These are phyloP conservation scores for Chymomyza amoena DNA, from an alignment of 2,888 invertebrate genomes.

Conservation along the genomic window DNA sequence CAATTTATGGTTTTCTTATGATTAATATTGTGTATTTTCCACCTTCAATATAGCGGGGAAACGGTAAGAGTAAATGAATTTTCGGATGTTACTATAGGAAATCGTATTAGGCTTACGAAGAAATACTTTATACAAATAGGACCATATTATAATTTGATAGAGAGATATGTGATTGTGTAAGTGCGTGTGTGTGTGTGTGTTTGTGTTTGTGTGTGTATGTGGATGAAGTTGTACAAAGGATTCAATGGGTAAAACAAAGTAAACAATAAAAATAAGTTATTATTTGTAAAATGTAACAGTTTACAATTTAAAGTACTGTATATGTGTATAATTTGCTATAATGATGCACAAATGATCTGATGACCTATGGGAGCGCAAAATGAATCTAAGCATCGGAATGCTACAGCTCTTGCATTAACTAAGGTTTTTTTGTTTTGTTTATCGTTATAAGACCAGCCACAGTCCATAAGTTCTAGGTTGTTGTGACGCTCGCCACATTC, in stretches of 20 bases:
- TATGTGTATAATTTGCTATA: slow-evolving; percentile 54
- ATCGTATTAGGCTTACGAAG: slow-evolving; percentile 2
- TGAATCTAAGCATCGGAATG: slow-evolving; percentile 27
- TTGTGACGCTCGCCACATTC: slow-evolving; percentile 53
- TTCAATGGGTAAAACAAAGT: slow-evolving; percentile 24
- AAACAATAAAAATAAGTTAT: slow-evolving; percentile 72
- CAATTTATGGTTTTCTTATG: slow-evolving; percentile 12
- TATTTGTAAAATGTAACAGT: slow-evolving; percentile 73
- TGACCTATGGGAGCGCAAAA: slow-evolving; percentile 30
- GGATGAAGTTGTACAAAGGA: background rate
- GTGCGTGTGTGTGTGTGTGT: background rate
- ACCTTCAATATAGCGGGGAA: background rate
- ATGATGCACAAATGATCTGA: slow-evolving; percentile 27
- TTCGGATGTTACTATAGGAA: background rate
- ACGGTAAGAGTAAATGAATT: slow-evolving; percentile 1
- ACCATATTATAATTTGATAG: slow-evolving; percentile 5
- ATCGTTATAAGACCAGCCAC: slow-evolving; percentile 19
- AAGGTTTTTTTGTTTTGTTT: slow-evolving; percentile 17
- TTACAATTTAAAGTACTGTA: slow-evolving; percentile 52
- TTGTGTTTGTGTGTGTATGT: background rate
- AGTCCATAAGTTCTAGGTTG: slow-evolving; percentile 41
- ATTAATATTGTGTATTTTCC: background rate
- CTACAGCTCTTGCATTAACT: slow-evolving; percentile 31
- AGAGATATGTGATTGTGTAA: background rate
- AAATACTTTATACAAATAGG: slow-evolving; percentile 1